These are phyloP conservation scores for Embidobia sp. DNA, from an alignment of 2,888 invertebrate genomes.

Conservation along the genomic window DNA sequence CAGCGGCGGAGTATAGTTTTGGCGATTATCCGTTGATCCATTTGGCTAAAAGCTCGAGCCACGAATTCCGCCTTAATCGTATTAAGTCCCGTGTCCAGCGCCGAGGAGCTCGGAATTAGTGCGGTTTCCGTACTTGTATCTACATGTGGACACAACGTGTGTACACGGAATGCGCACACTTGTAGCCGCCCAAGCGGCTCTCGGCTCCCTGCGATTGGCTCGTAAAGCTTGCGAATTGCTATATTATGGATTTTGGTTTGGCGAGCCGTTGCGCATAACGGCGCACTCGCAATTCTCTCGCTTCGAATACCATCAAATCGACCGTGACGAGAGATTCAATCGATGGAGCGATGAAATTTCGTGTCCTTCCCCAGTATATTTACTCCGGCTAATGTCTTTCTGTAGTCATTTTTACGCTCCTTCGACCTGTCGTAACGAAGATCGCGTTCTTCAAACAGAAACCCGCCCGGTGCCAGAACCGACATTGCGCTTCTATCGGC, in stretches of 20 bases:
- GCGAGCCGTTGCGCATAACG: conserved; percentile 67
- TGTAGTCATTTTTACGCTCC: too few species aligned
- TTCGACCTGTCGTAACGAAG: conserved; percentile 2
- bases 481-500: too few species aligned
- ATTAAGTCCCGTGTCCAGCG: conserved; percentile 72
- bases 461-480: too few species aligned
- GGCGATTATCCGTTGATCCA: conserved; percentile 69
- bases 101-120: conserved; percentile 69
- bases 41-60: conserved; percentile 74
- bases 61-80: conserved; percentile 73
- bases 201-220: conserved; percentile 65
- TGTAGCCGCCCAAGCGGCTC: conserved; percentile 53
- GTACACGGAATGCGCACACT: conserved; percentile 66
- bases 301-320: conserved; percentile 63
- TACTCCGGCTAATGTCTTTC: conserved; percentile 49
- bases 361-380: conserved; percentile 53
- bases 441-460: neutral
- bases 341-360: conserved; percentile 64
- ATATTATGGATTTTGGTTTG: conserved; percentile 71
- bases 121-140: conserved; percentile 67
- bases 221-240: conserved; percentile 68
- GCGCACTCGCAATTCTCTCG: conserved; percentile 65
- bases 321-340: conserved; percentile 65
- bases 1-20: conserved; percentile 63
- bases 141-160: conserved; percentile 61